Evolutionary conservation across 64 coral and sea anemone species (phyloP).

Genomic region (Stichodactyla helianthus): DNA sequence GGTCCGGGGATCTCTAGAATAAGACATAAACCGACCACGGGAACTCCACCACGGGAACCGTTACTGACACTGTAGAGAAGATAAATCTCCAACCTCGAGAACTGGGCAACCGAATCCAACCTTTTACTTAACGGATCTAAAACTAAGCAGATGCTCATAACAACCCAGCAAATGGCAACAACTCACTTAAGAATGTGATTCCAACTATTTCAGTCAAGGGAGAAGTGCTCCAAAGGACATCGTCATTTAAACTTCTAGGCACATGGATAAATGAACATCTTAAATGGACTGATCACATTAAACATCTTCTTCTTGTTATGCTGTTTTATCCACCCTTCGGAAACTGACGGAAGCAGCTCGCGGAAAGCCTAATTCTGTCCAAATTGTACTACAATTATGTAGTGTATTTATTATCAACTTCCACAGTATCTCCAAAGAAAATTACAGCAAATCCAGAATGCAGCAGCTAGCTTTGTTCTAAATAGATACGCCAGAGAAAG

Average conservation of each 20-base stretch:
- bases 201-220: conserved; percentile 2
- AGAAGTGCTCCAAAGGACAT: conserved; percentile 4
- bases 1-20: too few species aligned
- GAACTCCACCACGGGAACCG: too few species aligned
- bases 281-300: conserved; percentile 58
- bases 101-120: too few species aligned
- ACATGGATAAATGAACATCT: conserved; percentile 19
- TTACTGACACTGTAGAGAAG: neutral
- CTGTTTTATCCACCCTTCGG: neutral
- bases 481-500: conserved; percentile 8
- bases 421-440: neutral
- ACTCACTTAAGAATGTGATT: neutral
- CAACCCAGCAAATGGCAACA: too few species aligned
- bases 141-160: too few species aligned
- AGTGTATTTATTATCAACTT: neutral
- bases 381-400: conserved; percentile 44
- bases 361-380: conserved; percentile 42
- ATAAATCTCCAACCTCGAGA: neutral
- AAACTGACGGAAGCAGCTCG: conserved; percentile 29
- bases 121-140: too few species aligned
- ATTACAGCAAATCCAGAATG: neutral
- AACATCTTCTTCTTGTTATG: conserved; percentile 39
- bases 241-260: conserved; percentile 5
- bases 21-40: too few species aligned
- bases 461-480: neutral